phyloP scores from a whole-genome alignment of 2,888 invertebrate species.

The Caenorhabditis sp. region DNA sequence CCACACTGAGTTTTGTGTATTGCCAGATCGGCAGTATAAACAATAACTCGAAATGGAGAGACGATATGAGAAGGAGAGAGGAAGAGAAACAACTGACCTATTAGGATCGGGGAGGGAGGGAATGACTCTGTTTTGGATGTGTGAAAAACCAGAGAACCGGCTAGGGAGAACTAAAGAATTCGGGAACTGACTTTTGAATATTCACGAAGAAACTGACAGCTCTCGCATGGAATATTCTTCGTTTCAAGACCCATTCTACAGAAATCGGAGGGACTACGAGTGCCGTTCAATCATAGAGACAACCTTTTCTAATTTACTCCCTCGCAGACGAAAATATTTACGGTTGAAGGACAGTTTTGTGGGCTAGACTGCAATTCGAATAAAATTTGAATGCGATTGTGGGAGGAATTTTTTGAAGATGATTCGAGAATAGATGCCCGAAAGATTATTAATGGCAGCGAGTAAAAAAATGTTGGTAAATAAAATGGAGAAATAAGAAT shows the following conservation, averaged over 20 bases:
- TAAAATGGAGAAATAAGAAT: too few species aligned
- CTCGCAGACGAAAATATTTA: conserved; percentile 2
- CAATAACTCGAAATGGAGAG: not conserved
- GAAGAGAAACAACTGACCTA: not conserved
- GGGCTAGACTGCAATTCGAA: not conserved
- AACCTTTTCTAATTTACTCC: too few species aligned
- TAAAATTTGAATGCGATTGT: not conserved
- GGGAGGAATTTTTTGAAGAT: not conserved
- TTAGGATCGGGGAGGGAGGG: not conserved
- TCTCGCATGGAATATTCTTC: too few species aligned
- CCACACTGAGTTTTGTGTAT: conserved; percentile 20
- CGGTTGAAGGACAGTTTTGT: not conserved
- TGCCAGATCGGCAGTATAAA: not conserved
- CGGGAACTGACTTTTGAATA: too few species aligned
- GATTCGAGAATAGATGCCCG: too few species aligned
- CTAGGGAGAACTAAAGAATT: not conserved
- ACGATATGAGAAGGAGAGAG: too few species aligned
- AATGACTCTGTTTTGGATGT: not conserved
- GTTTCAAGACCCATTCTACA: too few species aligned
- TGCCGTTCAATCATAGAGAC: too few species aligned
- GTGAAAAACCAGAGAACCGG: not conserved
- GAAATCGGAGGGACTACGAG: too few species aligned
- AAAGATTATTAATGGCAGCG: too few species aligned
- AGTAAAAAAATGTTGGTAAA: too few species aligned
- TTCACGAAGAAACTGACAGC: too few species aligned